Conservation (phyloP, 1,140 invertebrate genomes). For the Epicauta chinensis region DNA sequence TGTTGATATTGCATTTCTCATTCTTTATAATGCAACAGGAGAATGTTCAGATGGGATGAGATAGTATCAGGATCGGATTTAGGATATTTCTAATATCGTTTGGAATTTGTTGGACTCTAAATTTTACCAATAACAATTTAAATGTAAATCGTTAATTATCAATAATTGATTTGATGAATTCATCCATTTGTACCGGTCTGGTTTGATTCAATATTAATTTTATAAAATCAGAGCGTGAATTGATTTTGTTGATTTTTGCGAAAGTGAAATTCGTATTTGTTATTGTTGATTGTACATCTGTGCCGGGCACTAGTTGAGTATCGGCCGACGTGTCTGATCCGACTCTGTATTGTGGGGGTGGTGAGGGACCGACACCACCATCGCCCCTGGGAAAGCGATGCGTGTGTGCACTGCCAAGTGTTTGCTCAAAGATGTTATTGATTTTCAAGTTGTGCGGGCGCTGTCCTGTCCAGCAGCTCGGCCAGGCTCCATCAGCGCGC, state of each 20-base stretch:
- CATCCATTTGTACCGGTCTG: too few species aligned
- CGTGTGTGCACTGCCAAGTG: slow-evolving; percentile 44
- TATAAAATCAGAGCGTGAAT: too few species aligned
- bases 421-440: slow-evolving; percentile 44
- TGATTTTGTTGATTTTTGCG: neutral
- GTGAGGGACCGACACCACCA: slow-evolving; percentile 12
- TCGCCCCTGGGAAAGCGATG: slow-evolving; percentile 35
- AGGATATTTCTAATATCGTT: too few species aligned
- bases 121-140: too few species aligned
- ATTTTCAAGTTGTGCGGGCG: slow-evolving; percentile 40
- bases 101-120: too few species aligned
- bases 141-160: too few species aligned
- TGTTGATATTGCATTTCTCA: slow-evolving; percentile 44
- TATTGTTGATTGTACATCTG: neutral
- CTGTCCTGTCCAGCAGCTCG: slow-evolving; percentile 23
- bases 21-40: slow-evolving; percentile 43
- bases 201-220: too few species aligned
- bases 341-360: slow-evolving; percentile 19
- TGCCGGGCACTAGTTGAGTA: neutral
- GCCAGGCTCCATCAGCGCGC: slow-evolving; percentile 35
- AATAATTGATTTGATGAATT: too few species aligned
- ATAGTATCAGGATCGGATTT: slow-evolving; percentile 1
- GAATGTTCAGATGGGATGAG: slow-evolving; percentile 16
- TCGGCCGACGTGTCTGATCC: slow-evolving; percentile 14
- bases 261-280: neutral